phyloP scores from a whole-genome alignment of 2,888 invertebrate genomes.

The Hanleya hanleyi region DNA sequence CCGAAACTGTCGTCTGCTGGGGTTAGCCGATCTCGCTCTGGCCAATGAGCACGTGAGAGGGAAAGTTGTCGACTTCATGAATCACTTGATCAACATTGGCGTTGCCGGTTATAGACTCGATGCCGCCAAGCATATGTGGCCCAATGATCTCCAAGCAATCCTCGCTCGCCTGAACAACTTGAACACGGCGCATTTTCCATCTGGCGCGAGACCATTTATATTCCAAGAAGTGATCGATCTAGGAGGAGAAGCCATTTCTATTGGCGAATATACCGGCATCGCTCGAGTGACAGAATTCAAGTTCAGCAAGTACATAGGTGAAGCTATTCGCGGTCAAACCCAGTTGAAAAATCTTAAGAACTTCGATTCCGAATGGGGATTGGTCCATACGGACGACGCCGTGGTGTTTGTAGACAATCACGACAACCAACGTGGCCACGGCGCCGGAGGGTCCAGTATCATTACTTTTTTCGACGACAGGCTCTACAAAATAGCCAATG shows the following conservation, averaged over 20 bases:
- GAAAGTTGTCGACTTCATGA: conserved; percentile 36
- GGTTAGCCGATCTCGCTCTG: conserved; percentile 85
- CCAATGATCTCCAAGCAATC: conserved; percentile 67
- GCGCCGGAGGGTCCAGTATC: conserved; percentile 13
- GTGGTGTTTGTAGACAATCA: conserved; percentile 93
- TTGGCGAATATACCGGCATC: conserved; percentile 55
- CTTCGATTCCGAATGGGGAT: conserved; percentile 55
- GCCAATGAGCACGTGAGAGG: conserved; percentile 61
- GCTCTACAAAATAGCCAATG: conserved; percentile 78
- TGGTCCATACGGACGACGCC: conserved; percentile 73
- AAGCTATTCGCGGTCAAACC: conserved; percentile 35
- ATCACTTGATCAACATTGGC: conserved; percentile 73
- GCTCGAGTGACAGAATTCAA: conserved; percentile 86
- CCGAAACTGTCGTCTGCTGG: conserved; percentile 81
- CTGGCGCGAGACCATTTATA: conserved; percentile 56
- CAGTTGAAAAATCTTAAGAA: not conserved
- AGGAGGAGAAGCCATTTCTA: conserved; percentile 62
- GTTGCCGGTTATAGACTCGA: conserved; percentile 73
- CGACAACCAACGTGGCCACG: conserved; percentile 86
- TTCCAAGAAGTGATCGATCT: conserved; percentile 67
- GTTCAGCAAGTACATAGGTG: conserved; percentile 73
- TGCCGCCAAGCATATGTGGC: conserved; percentile 70
- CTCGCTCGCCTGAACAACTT: conserved; percentile 32
- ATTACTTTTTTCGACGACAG: conserved; percentile 33
- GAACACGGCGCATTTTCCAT: conserved; percentile 48